These are phyloP conservation scores for Coreoperca whiteheadi DNA, from an alignment of 2,113 vertebrate species.

Conservation along the genomic window DNA sequence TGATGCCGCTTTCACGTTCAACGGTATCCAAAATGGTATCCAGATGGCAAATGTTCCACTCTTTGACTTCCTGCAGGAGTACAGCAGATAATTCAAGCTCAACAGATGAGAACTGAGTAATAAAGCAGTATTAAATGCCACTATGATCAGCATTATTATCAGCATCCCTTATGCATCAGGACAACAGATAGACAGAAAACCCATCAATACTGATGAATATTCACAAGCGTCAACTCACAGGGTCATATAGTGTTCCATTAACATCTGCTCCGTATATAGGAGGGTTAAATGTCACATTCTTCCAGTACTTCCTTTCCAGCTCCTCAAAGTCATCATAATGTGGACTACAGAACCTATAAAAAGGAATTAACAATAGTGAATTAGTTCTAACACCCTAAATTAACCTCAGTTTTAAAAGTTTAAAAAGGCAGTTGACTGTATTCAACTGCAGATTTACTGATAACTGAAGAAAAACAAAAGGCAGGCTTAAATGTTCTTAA, in stretches of 20 bases:
- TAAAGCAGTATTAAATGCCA: not conserved
- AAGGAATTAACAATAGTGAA: not conserved
- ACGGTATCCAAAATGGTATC: constrained; percentile 95
- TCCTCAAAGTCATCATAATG: constrained; percentile 96
- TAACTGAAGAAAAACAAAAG: not conserved
- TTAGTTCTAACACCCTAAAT: not conserved
- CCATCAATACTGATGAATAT: not conserved
- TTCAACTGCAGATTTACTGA: not conserved
- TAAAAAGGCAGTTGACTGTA: not conserved
- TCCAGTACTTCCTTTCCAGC: constrained; percentile 98
- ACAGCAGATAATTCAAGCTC: constrained; percentile 9
- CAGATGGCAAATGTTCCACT: constrained; percentile 94
- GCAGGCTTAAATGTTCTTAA: not conserved
- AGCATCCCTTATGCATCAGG: not conserved
- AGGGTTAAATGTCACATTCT: constrained; percentile 96
- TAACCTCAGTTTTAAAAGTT: not conserved
- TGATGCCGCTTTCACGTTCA: constrained; percentile 94
- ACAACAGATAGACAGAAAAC: not conserved
- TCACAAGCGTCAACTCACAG: constrained; percentile 82
- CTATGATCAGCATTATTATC: not conserved
- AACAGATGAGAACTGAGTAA: not conserved
- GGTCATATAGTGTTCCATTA: constrained; percentile 93
- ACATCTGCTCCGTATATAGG: constrained; percentile 97
- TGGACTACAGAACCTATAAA: constrained; percentile 92
- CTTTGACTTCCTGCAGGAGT: constrained; percentile 84